These are phyloP conservation scores for Melinopterus prodromus DNA, from an alignment of 2,888 invertebrate genomes.

Conservation along the genomic window DNA sequence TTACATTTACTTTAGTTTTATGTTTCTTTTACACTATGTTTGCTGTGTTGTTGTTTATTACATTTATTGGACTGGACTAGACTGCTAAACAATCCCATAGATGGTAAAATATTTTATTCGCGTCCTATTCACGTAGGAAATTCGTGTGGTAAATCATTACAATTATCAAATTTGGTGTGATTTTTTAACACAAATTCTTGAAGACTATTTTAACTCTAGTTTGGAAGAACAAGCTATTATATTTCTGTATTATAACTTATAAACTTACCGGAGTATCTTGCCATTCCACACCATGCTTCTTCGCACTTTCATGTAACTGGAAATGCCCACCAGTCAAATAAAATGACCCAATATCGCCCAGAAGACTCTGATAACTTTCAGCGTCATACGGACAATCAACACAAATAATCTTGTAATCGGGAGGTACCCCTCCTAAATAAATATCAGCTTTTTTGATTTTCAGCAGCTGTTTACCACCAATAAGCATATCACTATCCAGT, in stretches of 20 bases:
- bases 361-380: conserved; percentile 63
- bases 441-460: conserved; percentile 67
- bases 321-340: not conserved
- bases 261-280: conserved; percentile 30
- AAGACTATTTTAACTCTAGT: too few species aligned
- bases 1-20: too few species aligned
- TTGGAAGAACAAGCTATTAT: not conserved
- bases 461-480: conserved; percentile 51
- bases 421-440: conserved; percentile 88
- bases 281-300: conserved; percentile 30
- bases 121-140: too few species aligned
- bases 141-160: too few species aligned
- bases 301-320: conserved; percentile 31
- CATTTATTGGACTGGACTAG: too few species aligned
- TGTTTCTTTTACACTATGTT: too few species aligned
- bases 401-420: conserved; percentile 68
- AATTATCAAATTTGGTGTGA: too few species aligned
- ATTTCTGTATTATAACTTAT: not conserved
- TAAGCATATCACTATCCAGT: conserved; percentile 15
- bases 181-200: too few species aligned
- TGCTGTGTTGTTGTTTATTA: too few species aligned
- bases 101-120: too few species aligned
- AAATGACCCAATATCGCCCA: conserved; percentile 71
- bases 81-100: too few species aligned
- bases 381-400: conserved; percentile 44